These are phyloP conservation scores for Aleiodes alternator DNA, from an alignment of 2,888 invertebrate species.

Conservation along the genomic window DNA sequence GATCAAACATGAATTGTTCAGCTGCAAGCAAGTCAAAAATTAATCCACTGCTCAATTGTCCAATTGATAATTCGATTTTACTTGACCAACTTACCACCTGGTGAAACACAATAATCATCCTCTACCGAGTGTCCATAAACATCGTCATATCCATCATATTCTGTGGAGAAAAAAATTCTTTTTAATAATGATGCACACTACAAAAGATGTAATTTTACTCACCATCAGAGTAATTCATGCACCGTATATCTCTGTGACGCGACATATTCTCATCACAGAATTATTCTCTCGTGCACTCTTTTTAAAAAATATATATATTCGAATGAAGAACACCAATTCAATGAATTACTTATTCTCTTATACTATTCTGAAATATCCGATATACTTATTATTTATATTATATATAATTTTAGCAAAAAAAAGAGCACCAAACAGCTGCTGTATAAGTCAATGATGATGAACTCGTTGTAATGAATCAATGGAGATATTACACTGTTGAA, in stretches of 20 bases:
- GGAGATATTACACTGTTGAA: too few species aligned
- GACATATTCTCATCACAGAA: constrained; percentile 80
- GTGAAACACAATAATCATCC: constrained; percentile 93
- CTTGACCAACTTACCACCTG: constrained; percentile 80
- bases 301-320: not conserved
- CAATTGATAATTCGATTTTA: not conserved
- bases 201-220: constrained; percentile 57
- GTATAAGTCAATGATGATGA: not conserved
- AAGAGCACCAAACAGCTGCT: constrained; percentile 8
- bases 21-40: constrained; percentile 66
- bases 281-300: not conserved
- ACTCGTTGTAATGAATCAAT: not conserved
- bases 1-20: constrained; percentile 90
- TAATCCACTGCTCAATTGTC: not conserved
- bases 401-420: too few species aligned
- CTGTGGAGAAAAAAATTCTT: constrained; percentile 75
- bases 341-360: not conserved
- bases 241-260: constrained; percentile 89
- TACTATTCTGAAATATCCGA: too few species aligned
- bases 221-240: constrained; percentile 90
- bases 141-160: constrained; percentile 93
- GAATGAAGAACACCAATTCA: constrained; percentile 1
- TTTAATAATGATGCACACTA: constrained; percentile 8
- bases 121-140: constrained; percentile 96
- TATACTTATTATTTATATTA: too few species aligned